A percentile compares a stretch with the other conserved stretches of the same genome.
Conservation (phyloP, 2,113 vertebrate genomes). For the Nerophis ophidion region DNA sequence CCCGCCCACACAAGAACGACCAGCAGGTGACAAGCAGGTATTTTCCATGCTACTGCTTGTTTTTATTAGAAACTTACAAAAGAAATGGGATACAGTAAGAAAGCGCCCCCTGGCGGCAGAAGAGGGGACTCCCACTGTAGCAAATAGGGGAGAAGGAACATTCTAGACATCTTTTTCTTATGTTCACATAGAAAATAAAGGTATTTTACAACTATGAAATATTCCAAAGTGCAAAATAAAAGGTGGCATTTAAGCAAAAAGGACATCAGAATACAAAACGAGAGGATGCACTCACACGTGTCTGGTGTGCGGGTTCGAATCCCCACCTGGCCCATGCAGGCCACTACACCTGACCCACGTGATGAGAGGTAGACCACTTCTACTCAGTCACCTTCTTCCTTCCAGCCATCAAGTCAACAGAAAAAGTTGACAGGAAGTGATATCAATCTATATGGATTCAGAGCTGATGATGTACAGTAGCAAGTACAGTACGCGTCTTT, state of each 20-base stretch:
- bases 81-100: constrained; percentile 72
- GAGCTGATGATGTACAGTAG: no score
- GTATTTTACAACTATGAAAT: constrained; percentile 66
- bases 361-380: no score
- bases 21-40: constrained; percentile 41
- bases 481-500: no score
- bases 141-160: constrained; percentile 50
- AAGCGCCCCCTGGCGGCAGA: constrained; percentile 47
- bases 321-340: no score
- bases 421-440: no score
- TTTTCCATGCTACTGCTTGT: constrained; percentile 65
- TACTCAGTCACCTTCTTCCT: no score
- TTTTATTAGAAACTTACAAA: constrained; percentile 79
- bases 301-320: no score
- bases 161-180: constrained; percentile 34
- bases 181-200: constrained; percentile 71
- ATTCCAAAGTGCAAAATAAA: constrained; percentile 68
- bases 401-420: no score
- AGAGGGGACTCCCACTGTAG: no score
- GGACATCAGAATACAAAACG: constrained; percentile 61
- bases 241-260: constrained; percentile 58
- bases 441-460: no score
- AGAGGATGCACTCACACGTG: no score
- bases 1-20: constrained; percentile 7
- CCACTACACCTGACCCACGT: no score